Base-by-base conservation (phyloP, 1,140 invertebrate species). In the Ostrea edulis region DNA sequence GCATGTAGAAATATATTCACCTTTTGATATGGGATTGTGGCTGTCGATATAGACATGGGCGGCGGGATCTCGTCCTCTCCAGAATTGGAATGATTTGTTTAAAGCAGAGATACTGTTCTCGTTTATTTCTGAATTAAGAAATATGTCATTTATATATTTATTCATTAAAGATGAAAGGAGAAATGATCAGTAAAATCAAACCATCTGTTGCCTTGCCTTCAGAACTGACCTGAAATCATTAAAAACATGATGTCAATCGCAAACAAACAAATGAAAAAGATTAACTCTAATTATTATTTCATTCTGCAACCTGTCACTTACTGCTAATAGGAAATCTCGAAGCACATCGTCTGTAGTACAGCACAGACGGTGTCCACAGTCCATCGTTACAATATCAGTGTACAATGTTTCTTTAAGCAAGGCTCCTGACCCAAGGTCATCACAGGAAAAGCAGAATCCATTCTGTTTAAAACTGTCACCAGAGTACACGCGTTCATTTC, bases 391-490 rank as follows among this genome's bases (percentile, higher is more conserved):
- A 22, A 83, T 52, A 17, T 83, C 82, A 0, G 20, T 54, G 82
- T 83, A 83, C 51, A 53, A 12, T 35, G 82, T 83, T 11, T 83
- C 51, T 5, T 51, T 52, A 14, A 22, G 7, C 11, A 11, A 8
- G 22, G 53, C 35, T 14, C 82, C 11, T 25, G 11, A 2, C 2
- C 82, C 82, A 22, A 83, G 51, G 20, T 83, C 35, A 54, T 83
- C 82, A 83, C 82, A 83, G 82, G 82, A 54, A 17, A 83, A 20
- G 52, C 82, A 83, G 51, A 83, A 83, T 29, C 22, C 25, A 35
- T 77, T 77, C 25, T 35, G 12, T 25, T 25, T 77, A 3, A 35
- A 3, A 62, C n/a, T n/a, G 12, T 2, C 14, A 22, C 8, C 35
- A 25, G 68, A 77, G 22, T 14, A 14, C 14, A 25, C 14, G 12